Base-by-base conservation (phyloP, 2,113 vertebrate species). In the Malaclemys terrapin region DNA sequence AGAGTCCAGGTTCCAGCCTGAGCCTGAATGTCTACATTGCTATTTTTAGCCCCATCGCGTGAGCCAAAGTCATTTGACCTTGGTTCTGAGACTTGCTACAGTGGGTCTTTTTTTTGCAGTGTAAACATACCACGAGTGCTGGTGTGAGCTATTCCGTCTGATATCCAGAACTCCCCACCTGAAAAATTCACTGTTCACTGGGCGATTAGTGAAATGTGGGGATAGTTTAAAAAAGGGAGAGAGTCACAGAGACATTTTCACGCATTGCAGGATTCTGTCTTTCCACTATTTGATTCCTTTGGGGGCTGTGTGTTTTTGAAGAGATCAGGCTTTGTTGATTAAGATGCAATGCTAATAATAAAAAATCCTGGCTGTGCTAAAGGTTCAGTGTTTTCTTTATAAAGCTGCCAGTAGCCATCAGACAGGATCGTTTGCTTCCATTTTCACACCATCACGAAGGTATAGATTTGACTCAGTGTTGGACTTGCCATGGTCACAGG, bases 401-500 rank as follows among this genome's bases (percentile, higher is more conserved):
- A 84, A 87, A 54, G 92, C 50, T 6, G 17, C 50, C 81, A 16
- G 3, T 29, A 92, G 50, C 84, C 92, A 29, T 87, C 89, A 52
- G 57, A 0, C 24, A 89, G 86, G 89, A 69, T 88, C 53, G 19
- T 96, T 50, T 38, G 7, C 75, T 53, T 31, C 4, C 85, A 11
- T 81, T n/a, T 5, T 84, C 75, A 82, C 82, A 3, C 79, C 6
- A 0, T 38, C 56, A 11, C 65, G 42, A 76, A 45, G 53, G 85
- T 2, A 8, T 47, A 22, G 93, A 69, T 82, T 89, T 76, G 8
- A 35, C 42, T 95, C 82, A 0, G 0, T 0, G 3, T 65, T 2
- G 86, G 65, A 91, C 91, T 89, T 7, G 0, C 72, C n/a, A 7
- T 76, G 35, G 65, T 2, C 38, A 0, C 2, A 45, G 85, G 65